These are phyloP conservation scores for Campylomormyrus numenius DNA, from an alignment of 2,113 vertebrate genomes.

Conservation along the genomic window DNA sequence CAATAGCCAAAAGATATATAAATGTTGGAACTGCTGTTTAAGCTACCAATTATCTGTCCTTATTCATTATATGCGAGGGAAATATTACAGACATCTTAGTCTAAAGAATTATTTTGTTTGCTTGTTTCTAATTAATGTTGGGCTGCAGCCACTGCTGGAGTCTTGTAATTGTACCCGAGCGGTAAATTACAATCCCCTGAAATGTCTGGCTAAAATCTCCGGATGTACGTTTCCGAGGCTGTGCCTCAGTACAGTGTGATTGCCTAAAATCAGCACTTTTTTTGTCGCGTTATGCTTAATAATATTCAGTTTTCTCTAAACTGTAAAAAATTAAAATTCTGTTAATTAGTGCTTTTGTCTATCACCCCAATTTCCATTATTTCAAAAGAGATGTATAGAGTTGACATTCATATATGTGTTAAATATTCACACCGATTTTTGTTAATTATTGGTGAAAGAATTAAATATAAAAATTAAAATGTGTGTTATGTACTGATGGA, in stretches of 20 bases:
- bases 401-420: not conserved
- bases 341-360: not conserved
- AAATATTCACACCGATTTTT: not conserved
- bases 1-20: not conserved
- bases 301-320: not conserved
- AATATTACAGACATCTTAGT: not conserved
- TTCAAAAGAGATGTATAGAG: not conserved
- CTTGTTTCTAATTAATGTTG: slow-evolving; percentile 5
- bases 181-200: not conserved
- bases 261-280: not conserved
- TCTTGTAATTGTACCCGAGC: not conserved
- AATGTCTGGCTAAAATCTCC: not conserved
- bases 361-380: not conserved
- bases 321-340: not conserved
- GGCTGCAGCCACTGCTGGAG: not conserved
- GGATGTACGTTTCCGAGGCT: not conserved
- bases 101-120: not conserved
- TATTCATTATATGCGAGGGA: not conserved
- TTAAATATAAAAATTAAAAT: not conserved
- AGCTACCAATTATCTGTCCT: not conserved
- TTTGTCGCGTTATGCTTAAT: not conserved
- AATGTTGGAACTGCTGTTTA: not conserved
- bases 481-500: not conserved
- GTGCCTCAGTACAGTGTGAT: not conserved
- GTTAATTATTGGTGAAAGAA: not conserved